Conservation (phyloP, 2,113 vertebrate genomes). For the Manacus vitellinus region DNA sequence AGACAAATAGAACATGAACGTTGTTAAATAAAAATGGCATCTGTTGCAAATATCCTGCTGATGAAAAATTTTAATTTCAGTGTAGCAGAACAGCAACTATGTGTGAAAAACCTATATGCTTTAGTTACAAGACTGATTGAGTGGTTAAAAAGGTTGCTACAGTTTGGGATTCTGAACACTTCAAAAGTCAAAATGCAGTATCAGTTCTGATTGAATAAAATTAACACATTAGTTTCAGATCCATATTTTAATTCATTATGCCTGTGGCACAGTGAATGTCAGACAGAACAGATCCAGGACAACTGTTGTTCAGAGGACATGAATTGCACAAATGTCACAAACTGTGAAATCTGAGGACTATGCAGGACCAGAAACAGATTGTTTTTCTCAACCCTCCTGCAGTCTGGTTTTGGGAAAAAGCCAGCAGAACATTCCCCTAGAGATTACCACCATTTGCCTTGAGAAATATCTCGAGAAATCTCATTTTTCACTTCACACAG, state of each 20-base stretch:
- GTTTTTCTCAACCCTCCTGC: neutral
- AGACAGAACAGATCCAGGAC: neutral
- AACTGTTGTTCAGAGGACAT: neutral
- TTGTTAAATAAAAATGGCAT: neutral
- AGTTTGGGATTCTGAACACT: neutral
- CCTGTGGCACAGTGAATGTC: neutral
- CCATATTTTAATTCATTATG: neutral
- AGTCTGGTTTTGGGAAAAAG: neutral
- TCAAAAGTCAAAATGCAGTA: neutral
- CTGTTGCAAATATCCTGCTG: neutral
- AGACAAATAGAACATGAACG: neutral
- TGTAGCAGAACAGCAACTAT: neutral
- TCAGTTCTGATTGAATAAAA: neutral
- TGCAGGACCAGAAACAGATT: neutral
- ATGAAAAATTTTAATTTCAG: neutral
- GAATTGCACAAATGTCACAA: neutral
- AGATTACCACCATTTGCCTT: neutral
- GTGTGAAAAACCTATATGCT: neutral
- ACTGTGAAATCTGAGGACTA: rapidly evolving
- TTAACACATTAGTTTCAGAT: neutral
- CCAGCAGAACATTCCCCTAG: neutral
- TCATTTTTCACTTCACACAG: neutral
- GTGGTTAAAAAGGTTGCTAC: rapidly evolving
- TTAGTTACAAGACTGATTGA: neutral
- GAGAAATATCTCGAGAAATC: neutral